phyloP scores from a whole-genome alignment of 2,113 vertebrate genomes.

The Neotragus moschatus region DNA sequence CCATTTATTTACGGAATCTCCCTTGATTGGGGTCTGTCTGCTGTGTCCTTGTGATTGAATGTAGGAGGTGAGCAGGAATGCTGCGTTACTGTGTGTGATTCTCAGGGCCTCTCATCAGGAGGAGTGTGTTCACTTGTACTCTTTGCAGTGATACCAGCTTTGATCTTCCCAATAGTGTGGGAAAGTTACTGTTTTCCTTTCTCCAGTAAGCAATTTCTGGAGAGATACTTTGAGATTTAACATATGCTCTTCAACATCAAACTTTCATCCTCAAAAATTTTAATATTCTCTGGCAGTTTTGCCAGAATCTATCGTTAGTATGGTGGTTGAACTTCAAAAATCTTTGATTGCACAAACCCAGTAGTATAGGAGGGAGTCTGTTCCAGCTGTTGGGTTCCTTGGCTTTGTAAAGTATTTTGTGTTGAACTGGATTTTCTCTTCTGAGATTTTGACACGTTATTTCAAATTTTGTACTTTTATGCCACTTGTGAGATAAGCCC shows the following conservation, averaged over 20 bases:
- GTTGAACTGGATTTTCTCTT: background rate
- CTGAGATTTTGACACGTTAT: background rate
- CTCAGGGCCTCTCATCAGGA: background rate
- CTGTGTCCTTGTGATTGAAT: background rate
- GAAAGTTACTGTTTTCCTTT: background rate
- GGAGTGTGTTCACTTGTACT: background rate
- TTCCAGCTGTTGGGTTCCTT: background rate
- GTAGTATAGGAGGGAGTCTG: background rate
- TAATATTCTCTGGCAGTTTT: background rate
- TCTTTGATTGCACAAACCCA: background rate
- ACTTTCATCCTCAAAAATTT: background rate
- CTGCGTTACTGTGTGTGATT: fast-evolving
- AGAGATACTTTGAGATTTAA: background rate
- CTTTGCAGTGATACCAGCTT: background rate
- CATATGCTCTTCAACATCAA: background rate
- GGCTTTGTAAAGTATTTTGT: background rate
- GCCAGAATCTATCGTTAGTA: background rate
- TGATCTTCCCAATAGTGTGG: background rate
- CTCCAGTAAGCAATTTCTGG: background rate
- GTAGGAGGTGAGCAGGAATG: background rate
- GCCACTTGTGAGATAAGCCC: background rate
- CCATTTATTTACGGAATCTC: background rate
- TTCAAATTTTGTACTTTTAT: background rate
- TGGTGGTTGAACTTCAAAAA: background rate
- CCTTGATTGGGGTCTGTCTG: background rate